These are phyloP conservation scores for Andrena fulva DNA, from an alignment of 2,888 invertebrate species.

Conservation along the genomic window DNA sequence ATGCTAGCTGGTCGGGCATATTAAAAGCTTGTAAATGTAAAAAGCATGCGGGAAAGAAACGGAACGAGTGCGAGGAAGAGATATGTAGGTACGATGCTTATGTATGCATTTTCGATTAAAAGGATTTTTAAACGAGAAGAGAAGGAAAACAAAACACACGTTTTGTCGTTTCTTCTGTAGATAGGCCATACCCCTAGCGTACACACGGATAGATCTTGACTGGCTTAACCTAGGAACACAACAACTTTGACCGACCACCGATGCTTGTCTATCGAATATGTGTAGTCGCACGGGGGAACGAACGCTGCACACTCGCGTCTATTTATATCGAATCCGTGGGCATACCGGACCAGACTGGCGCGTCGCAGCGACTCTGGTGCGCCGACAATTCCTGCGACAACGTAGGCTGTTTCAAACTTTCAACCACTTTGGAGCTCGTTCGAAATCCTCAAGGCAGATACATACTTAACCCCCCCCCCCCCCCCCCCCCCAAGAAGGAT, in stretches of 20 bases:
- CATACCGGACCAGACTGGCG: conserved; percentile 68
- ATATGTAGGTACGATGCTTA: no score
- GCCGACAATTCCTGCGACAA: conserved; percentile 28
- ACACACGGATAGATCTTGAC: neutral
- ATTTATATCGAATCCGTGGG: conserved; percentile 73
- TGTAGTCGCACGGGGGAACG: conserved; percentile 30
- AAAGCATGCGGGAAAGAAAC: neutral
- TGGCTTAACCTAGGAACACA: neutral
- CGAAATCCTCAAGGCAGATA: neutral
- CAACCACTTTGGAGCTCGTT: neutral
- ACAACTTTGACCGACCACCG: neutral
- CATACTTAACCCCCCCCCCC: no score
- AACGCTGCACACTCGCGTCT: conserved; percentile 52
- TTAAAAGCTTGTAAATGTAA: no score
- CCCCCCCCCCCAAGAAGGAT: no score
- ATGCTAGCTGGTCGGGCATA: neutral
- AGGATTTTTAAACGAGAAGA: no score
- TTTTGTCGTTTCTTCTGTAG: no score
- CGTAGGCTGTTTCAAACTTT: conserved; percentile 1
- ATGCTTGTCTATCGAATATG: conserved; percentile 40
- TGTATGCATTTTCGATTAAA: no score
- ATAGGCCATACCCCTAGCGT: neutral
- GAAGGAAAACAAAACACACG: no score
- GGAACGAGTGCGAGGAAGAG: neutral
- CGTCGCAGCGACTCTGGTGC: conserved; percentile 41